Base-by-base conservation (phyloP, 2,888 invertebrate genomes). In the Orthonychiurus folsomi region DNA sequence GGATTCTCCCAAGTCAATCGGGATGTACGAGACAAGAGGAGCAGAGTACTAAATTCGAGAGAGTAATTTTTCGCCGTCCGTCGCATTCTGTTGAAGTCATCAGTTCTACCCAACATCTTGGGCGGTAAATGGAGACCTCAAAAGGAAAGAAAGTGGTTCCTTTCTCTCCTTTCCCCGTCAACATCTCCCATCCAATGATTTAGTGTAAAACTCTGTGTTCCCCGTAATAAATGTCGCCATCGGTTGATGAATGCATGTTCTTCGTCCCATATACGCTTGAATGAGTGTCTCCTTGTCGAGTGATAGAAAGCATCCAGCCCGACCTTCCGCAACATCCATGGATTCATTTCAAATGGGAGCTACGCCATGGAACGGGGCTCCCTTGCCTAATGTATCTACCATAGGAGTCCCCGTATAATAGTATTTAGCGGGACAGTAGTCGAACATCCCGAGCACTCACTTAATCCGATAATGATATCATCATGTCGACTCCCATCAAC, bases 81-180 rank as follows among this genome's bases (percentile, higher is more conserved):
- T n/a, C n/a, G n/a, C n/a, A n/a, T 37, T 37, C 37, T 37, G 37
- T 37, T 37, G n/a, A 37, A 37, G 37, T 37, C 37, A 37, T 37
- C 37, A 37, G 37, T 37, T 37, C 37, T 9, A 15, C 37, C 37
- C 37, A 15, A 37, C 37, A 37, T 5, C 15, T 37, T 37, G 15
- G 5, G 37, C 15, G 37, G 37, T 37, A 37, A 37, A 37, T 37
- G 37, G 37, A 37, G 37, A 37, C 37, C 37, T 37, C 37, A 37
- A 37, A 37, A 37, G 15, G 15, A 37, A 37, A 37, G 37, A 37
- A 37, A 37, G 37, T 37, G 37, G 37, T 37, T 37, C 15, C 37
- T 37, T 37, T 37, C 37, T 37, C 37, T 37, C 5, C 37, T 37
- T 37, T 37, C 37, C 15, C 37, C 37, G 15, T 37, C 37, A 37